Evolutionary conservation across 2,797 vertebrate genomes (phyloP).

Genomic region (Chaenodraco wilsoni): DNA sequence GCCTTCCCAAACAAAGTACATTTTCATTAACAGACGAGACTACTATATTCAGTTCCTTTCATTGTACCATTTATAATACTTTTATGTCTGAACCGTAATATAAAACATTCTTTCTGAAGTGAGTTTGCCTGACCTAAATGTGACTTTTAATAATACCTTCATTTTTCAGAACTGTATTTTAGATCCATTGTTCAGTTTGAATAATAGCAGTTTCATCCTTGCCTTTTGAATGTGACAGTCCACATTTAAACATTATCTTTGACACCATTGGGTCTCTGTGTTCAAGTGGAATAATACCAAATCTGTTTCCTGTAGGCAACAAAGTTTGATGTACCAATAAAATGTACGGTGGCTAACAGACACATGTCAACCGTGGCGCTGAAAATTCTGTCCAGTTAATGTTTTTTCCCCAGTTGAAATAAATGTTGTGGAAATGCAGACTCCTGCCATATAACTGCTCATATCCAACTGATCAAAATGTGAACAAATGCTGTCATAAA

Average conservation of each 20-base stretch:
- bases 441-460: not conserved
- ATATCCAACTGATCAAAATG: constrained; percentile 1
- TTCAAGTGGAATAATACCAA: constrained; percentile 13
- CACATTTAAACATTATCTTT: not conserved
- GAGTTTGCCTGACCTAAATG: not conserved
- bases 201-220: not conserved
- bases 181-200: constrained; percentile 7
- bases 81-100: not conserved
- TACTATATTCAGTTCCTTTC: no score
- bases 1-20: no score
- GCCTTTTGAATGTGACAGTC: not conserved
- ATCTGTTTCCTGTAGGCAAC: constrained; percentile 5
- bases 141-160: constrained; percentile 6
- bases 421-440: not conserved
- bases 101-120: not conserved
- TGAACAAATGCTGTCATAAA: not conserved
- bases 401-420: not conserved
- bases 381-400: not conserved
- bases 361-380: constrained; percentile 1
- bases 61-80: not conserved
- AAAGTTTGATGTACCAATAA: constrained; percentile 13
- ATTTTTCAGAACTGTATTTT: constrained; percentile 19
- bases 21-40: no score
- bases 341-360: constrained; percentile 19
- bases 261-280: not conserved